phyloP scores from a whole-genome alignment of 2,113 vertebrate species.

The Saimiri boliviensis region DNA sequence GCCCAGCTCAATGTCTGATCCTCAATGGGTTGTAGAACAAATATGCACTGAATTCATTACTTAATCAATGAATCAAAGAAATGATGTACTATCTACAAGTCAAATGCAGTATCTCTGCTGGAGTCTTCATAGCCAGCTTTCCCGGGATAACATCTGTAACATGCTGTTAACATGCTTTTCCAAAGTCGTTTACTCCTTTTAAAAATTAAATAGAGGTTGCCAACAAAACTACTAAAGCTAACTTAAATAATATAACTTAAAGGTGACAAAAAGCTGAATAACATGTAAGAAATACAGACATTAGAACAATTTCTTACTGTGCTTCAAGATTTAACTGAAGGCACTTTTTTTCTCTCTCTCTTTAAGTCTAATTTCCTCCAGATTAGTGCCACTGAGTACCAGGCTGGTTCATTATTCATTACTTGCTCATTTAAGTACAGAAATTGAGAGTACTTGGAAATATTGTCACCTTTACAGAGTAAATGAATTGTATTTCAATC shows the following conservation, averaged over 20 bases:
- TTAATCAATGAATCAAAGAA: constrained; percentile 11
- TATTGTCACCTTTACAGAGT: neutral
- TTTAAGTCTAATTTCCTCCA: neutral
- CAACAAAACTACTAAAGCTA: constrained; percentile 20
- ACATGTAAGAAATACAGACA: neutral
- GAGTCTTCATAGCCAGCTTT: neutral
- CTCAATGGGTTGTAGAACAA: neutral
- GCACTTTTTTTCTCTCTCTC: neutral
- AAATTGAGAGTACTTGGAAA: neutral
- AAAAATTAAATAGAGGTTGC: neutral
- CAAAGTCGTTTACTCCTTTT: neutral
- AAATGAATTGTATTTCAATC: neutral
- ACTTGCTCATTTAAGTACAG: neutral
- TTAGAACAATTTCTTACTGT: neutral
- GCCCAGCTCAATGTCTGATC: neutral
- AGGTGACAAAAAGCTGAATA: constrained; percentile 14
- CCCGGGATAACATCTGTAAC: neutral
- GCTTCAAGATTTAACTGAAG: neutral
- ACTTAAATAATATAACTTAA: neutral
- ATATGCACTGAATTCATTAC: neutral
- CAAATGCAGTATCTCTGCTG: neutral
- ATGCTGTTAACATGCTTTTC: neutral
- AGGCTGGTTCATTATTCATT: neutral
- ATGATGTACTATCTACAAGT: neutral
- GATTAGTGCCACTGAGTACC: neutral